phyloP scores from a whole-genome alignment of 2,797 vertebrate genomes.

The Galaxias olidus region DNA sequence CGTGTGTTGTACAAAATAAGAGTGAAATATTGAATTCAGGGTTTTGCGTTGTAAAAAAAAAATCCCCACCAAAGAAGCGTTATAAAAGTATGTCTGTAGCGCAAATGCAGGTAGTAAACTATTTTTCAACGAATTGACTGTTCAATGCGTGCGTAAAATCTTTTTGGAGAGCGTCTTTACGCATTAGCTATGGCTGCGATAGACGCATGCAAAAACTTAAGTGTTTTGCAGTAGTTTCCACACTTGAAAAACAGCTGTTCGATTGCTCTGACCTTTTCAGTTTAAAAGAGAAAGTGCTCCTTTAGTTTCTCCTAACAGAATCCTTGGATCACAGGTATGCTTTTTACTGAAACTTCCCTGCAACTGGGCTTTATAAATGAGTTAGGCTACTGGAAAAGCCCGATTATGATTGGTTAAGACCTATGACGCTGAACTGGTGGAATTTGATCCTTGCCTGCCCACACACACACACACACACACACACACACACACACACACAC shows the following conservation, averaged over 20 bases:
- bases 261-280: slow-evolving; percentile 36
- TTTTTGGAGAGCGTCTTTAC: slow-evolving; percentile 40
- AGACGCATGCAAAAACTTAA: not conserved
- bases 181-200: slow-evolving; percentile 25
- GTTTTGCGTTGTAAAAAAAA: slow-evolving; percentile 29
- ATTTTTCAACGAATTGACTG: slow-evolving; percentile 15
- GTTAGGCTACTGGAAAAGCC: slow-evolving; percentile 46
- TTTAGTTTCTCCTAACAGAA: slow-evolving; percentile 56
- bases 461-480: slow-evolving; percentile 32
- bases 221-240: slow-evolving; percentile 35
- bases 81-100: slow-evolving; percentile 4
- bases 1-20: slow-evolving; percentile 21
- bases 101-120: slow-evolving; percentile 14
- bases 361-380: slow-evolving; percentile 59
- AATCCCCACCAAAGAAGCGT: slow-evolving; percentile 15
- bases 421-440: slow-evolving; percentile 59
- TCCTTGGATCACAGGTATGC: slow-evolving; percentile 66
- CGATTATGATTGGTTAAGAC: slow-evolving; percentile 54
- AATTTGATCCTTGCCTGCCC: slow-evolving; percentile 53
- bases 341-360: slow-evolving; percentile 57
- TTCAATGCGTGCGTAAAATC: slow-evolving; percentile 44
- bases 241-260: slow-evolving; percentile 36
- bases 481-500: slow-evolving; percentile 20
- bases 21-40: slow-evolving; percentile 41
- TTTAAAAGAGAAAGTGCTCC: slow-evolving; percentile 52